Evolutionary conservation across 2,888 invertebrate species (phyloP).

Genomic region (Dusona sp.): DNA sequence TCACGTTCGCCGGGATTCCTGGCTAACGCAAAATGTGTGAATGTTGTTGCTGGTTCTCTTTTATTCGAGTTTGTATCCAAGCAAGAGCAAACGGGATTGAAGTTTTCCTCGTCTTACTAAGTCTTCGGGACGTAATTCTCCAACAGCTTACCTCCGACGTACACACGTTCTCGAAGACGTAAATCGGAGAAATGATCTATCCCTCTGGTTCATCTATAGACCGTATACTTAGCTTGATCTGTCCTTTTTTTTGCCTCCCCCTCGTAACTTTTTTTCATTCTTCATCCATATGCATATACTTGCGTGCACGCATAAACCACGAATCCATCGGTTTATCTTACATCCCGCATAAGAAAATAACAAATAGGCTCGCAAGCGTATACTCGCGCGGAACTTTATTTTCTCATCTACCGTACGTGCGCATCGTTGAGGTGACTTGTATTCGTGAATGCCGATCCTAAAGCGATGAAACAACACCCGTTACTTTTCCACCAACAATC

Average conservation of each 20-base stretch:
- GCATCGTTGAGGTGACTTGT: conserved; percentile 27
- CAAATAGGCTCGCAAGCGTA: conserved; percentile 19
- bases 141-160: conserved; percentile 61
- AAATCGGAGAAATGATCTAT: conserved; percentile 66
- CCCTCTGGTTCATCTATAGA: conserved; percentile 57
- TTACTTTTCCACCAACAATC: conserved; percentile 2
- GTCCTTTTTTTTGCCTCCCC: conserved; percentile 27
- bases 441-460: neutral
- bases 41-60: conserved; percentile 38
- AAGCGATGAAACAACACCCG: conserved; percentile 15
- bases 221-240: conserved; percentile 60
- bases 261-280: conserved; percentile 31
- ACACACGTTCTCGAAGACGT: conserved; percentile 59
- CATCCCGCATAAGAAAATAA: conserved; percentile 39
- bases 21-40: conserved; percentile 59
- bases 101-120: conserved; percentile 57
- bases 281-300: conserved; percentile 18
- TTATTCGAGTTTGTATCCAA: conserved; percentile 49
- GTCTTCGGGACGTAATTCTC: conserved; percentile 71
- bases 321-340: conserved; percentile 20
- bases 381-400: conserved; percentile 11
- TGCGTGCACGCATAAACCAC: conserved; percentile 44
- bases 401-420: conserved; percentile 32
- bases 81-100: conserved; percentile 44
- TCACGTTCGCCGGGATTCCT: conserved; percentile 42